Base-by-base conservation (phyloP, 1,140 invertebrate genomes). In the Berghia stephanieae region DNA sequence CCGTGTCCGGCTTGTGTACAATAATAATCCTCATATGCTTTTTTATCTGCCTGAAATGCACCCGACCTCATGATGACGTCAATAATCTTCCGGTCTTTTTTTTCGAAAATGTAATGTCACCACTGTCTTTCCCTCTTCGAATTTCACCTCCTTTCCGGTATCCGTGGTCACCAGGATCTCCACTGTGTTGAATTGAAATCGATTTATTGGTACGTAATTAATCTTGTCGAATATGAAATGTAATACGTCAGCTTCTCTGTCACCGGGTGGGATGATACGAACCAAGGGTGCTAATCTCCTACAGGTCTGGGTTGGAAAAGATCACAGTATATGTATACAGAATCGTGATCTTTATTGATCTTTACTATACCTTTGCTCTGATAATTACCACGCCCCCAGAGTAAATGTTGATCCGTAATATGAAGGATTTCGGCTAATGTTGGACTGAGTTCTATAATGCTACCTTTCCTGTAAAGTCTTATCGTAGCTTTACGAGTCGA, bases 91-190 rank as follows among this genome's bases (percentile, higher is more conserved):
- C 6, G 66, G 66, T 18, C 66, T 21, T 18, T 42, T 0, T n/a
- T 46, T 8, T 27, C 69, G 43, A 49, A 71, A 71, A 27, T 71
- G 69, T 31, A 71, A 46, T 31, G 69, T 71, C 44, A 49, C 43
- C n/a, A 71, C 36, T 3, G 69, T 71, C 1, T 34, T 71, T 2
- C 69, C 69, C 2, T 34, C 52, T 43, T 1, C 31, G 38, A 71
- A 71, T 71, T n/a, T 34, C 16, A 71, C 16, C 10, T 40, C 40
- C 52, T 71, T 71, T 1, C 69, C 69, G 8, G 44, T 71, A 46
- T 71, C 69, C 34, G 42, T 71, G n/a, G 43, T 71, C 52, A 71
- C 46, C 31, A 71, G 24, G 44, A 71, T 71, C 36, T 71, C 44
- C 43, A 71, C 69, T 8, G 43, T 27, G 44, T 71, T 71, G 31